A percentile compares a stretch with the other conserved stretches of the same genome.
phyloP scores from a whole-genome alignment of 2,113 vertebrate genomes.

The Orientallactaga bullata region DNA sequence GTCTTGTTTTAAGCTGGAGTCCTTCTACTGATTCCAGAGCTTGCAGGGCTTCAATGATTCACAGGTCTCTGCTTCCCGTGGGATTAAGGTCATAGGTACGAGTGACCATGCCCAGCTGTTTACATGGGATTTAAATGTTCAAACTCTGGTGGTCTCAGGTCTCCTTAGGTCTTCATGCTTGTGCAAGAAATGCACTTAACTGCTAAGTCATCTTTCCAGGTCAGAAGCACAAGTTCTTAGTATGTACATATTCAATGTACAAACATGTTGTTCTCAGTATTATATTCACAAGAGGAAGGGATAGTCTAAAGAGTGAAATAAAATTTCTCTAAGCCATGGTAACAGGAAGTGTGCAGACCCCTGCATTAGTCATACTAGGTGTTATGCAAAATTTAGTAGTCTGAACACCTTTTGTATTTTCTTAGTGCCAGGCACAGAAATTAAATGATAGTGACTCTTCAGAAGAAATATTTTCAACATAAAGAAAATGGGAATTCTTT shows the following conservation, averaged over 20 bases:
- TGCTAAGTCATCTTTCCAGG: too few species aligned
- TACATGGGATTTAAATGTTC: too few species aligned
- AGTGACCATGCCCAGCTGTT: too few species aligned
- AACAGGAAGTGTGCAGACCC: conserved; percentile 34
- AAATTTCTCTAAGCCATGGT: conserved; percentile 19
- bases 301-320: not conserved
- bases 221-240: not conserved
- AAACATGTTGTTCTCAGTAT: not conserved
- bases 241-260: not conserved
- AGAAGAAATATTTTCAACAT: conserved; percentile 36
- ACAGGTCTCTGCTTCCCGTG: too few species aligned
- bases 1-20: too few species aligned
- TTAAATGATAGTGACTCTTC: conserved; percentile 36
- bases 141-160: too few species aligned
- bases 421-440: conserved; percentile 15
- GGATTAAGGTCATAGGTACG: too few species aligned
- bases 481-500: conserved; percentile 48
- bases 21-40: too few species aligned
- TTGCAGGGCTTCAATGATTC: too few species aligned
- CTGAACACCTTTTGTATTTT: not conserved
- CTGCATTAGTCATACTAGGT: not conserved
- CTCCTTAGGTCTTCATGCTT: too few species aligned
- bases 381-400: not conserved
- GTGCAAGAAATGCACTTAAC: too few species aligned
- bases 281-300: not conserved